Evolutionary conservation across 2,113 vertebrate genomes (phyloP).

Genomic region (Bungarus multicinctus): DNA sequence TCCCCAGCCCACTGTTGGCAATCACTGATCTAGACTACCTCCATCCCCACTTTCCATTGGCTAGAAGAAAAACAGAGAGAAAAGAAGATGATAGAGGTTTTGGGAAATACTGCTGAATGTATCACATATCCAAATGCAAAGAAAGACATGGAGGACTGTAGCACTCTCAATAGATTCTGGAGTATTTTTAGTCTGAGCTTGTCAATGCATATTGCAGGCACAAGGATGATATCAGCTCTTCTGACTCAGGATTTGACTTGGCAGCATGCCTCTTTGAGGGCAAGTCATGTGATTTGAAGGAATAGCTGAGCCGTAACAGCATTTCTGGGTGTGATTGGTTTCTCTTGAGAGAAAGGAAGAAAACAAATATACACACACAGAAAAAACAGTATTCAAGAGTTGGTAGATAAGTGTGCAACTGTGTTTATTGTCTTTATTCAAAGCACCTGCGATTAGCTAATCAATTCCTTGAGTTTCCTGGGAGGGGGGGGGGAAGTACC

Average conservation of each 20-base stretch:
- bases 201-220: neutral
- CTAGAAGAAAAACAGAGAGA: neutral
- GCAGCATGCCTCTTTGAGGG: neutral
- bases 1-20: too few relatives aligned
- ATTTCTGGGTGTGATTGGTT: neutral
- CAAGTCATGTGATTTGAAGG: constrained; percentile 3
- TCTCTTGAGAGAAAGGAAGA: neutral
- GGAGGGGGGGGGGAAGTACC: accelerated
- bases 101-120: neutral
- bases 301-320: neutral
- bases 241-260: neutral
- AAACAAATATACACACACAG: neutral
- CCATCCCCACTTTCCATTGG: too few relatives aligned
- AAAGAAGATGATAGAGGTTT: neutral
- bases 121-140: neutral
- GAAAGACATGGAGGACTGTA: neutral
- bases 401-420: neutral
- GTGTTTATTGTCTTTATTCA: accelerated
- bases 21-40: neutral
- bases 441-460: neutral
- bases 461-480: neutral
- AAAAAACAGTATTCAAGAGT: neutral
- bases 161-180: neutral
- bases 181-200: neutral
- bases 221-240: neutral